phyloP scores from a whole-genome alignment of 2,888 invertebrate species.

The Lysandra bellargus region DNA sequence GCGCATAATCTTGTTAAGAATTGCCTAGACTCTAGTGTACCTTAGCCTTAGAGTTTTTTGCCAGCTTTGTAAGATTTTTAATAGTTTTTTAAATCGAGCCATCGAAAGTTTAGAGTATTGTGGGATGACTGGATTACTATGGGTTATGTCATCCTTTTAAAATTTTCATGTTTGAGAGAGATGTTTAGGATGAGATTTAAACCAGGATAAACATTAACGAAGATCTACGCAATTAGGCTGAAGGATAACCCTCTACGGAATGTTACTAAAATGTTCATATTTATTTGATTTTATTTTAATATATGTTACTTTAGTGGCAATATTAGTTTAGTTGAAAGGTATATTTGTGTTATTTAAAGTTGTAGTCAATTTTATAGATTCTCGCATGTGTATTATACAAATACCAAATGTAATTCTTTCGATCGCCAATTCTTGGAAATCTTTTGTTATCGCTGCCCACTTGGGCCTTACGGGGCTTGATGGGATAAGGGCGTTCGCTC shows the following conservation, averaged over 20 bases:
- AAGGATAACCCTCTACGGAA: neutral
- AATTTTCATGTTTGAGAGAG: no score
- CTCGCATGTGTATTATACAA: neutral
- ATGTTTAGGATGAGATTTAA: no score
- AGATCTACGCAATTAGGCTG: neutral
- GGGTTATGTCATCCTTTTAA: neutral
- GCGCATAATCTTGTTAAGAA: no score
- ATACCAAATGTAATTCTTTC: neutral
- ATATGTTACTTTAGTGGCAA: neutral
- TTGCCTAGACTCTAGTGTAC: no score
- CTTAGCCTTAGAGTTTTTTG: neutral
- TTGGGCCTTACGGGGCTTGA: no score
- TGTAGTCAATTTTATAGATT: neutral
- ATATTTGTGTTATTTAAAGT: neutral
- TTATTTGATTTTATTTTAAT: neutral
- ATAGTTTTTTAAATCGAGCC: neutral
- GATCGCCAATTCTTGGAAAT: no score
- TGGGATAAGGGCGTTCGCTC: neutral
- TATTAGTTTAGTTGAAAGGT: neutral
- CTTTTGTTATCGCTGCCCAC: no score
- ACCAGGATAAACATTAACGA: no score
- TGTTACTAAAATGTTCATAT: neutral
- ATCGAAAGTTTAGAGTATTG: neutral
- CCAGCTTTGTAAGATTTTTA: neutral
- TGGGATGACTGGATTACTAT: no score